phyloP scores from a whole-genome alignment of 1,140 invertebrate genomes.

The Heliconius hewitsoni region DNA sequence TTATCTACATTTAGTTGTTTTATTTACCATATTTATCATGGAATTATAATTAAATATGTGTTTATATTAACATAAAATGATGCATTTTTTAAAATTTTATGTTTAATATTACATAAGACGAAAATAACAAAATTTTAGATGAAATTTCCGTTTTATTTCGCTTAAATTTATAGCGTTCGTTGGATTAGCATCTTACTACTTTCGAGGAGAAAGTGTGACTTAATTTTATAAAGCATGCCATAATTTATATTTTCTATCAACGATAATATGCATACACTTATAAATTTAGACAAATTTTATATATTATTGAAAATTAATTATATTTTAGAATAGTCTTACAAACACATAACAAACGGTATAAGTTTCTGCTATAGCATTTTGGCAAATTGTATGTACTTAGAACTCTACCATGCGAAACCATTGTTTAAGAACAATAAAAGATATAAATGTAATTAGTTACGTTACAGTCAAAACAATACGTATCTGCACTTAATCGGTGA shows the following conservation, averaged over 20 bases:
- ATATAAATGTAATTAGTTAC: constrained; percentile 44
- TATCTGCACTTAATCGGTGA: constrained; percentile 36
- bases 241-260: constrained; percentile 3
- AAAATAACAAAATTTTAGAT: not conserved
- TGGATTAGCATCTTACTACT: constrained; percentile 18
- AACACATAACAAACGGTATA: not conserved
- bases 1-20: not conserved
- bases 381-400: not conserved
- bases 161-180: constrained; percentile 3
- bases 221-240: constrained; percentile 10
- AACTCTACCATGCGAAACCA: constrained; percentile 31
- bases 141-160: not conserved
- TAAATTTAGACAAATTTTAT: not conserved
- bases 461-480: constrained; percentile 45
- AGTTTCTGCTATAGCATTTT: not conserved
- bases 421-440: constrained; percentile 44
- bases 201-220: constrained; percentile 29
- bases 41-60: not conserved
- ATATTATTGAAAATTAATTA: not conserved
- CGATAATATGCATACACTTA: not conserved
- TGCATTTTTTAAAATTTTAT: not conserved
- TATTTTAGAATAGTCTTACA: not conserved
- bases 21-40: not conserved
- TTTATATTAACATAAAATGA: not conserved
- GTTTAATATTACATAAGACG: not conserved